A percentile compares a stretch with the other conserved stretches of the same genome.
phyloP scores from a whole-genome alignment of 2,797 vertebrate genomes.

The Pempheris klunzingeri region DNA sequence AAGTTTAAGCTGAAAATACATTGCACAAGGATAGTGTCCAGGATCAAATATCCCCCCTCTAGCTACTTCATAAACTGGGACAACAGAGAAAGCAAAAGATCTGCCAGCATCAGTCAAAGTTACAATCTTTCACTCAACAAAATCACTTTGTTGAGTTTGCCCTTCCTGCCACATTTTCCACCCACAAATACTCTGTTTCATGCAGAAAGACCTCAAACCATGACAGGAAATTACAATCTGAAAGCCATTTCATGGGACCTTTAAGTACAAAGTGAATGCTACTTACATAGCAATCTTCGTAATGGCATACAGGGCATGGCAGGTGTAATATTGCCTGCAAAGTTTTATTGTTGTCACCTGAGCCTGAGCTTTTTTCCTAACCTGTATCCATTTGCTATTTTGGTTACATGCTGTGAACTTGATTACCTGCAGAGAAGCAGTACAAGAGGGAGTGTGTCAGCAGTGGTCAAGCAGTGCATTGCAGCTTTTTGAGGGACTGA shows the following conservation, averaged over 20 bases:
- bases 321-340: slow-evolving; percentile 2
- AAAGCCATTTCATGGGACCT: slow-evolving; percentile 39
- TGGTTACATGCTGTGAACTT: slow-evolving; percentile 56
- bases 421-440: slow-evolving; percentile 55
- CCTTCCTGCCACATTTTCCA: slow-evolving; percentile 2
- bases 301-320: slow-evolving; percentile 5
- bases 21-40: neutral
- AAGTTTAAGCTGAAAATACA: neutral
- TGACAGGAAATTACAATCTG: slow-evolving; percentile 30
- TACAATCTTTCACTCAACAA: too few species aligned
- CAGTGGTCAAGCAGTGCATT: slow-evolving; percentile 53
- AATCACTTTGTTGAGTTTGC: slow-evolving; percentile 5
- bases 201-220: slow-evolving; percentile 38
- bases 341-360: slow-evolving; percentile 20
- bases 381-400: slow-evolving; percentile 33
- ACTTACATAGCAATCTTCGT: slow-evolving; percentile 17
- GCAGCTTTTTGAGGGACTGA: slow-evolving; percentile 35
- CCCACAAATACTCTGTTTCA: slow-evolving; percentile 7
- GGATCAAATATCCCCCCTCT: neutral
- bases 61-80: neutral
- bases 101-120: too few species aligned
- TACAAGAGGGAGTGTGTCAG: slow-evolving; percentile 24
- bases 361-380: neutral
- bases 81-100: neutral
- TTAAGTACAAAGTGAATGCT: slow-evolving; percentile 44